These are phyloP conservation scores for Hirudinaria manillensis DNA, from an alignment of 2,888 invertebrate species.

Conservation along the genomic window DNA sequence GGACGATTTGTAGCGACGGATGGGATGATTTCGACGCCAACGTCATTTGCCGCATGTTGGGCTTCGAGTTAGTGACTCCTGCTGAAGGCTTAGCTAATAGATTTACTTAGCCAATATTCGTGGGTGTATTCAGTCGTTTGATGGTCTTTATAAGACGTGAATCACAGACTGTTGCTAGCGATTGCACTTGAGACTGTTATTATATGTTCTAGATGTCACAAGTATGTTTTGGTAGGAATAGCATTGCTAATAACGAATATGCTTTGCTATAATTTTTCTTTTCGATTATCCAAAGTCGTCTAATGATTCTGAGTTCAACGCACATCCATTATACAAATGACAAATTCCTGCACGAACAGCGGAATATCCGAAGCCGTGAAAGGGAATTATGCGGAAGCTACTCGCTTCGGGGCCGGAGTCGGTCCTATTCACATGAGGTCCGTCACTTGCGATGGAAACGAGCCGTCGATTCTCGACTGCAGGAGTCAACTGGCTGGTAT, in stretches of 20 bases:
- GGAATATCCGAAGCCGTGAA: constrained; percentile 30
- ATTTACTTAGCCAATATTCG: too few species aligned
- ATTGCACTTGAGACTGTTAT: background rate
- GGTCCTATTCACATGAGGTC: constrained; percentile 45
- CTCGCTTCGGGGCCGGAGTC: constrained; percentile 23
- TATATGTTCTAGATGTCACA: background rate
- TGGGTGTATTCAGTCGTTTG: background rate
- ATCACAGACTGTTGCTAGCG: background rate
- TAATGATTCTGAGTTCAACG: too few species aligned
- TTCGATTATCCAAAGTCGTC: too few species aligned
- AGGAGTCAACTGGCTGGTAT: constrained; percentile 59
- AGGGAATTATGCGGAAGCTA: background rate
- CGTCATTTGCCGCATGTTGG: constrained; percentile 64
- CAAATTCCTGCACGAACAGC: background rate
- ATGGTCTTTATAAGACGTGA: background rate
- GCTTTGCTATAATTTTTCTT: too few species aligned
- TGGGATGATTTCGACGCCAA: constrained; percentile 66
- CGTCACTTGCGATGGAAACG: constrained; percentile 62
- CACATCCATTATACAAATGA: too few species aligned
- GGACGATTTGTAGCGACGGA: constrained; percentile 69
- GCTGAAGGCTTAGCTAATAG: background rate
- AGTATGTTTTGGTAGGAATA: too few species aligned
- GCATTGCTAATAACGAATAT: too few species aligned
- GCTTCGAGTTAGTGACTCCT: constrained; percentile 43
- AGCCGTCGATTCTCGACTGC: constrained; percentile 60